These are phyloP conservation scores for Euzophera pinguis DNA, from an alignment of 2,888 invertebrate genomes.

Conservation along the genomic window DNA sequence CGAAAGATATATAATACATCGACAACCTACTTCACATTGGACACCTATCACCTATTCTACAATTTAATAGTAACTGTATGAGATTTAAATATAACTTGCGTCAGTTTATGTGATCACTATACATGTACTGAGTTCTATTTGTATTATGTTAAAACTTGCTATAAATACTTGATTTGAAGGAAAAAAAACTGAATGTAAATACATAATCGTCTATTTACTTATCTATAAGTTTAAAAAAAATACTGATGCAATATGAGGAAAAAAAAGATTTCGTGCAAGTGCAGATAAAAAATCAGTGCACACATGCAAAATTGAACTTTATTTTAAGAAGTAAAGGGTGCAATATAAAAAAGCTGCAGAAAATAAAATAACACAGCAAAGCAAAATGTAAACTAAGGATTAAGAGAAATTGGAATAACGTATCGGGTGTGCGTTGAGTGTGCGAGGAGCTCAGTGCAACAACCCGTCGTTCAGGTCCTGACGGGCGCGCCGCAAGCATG, in stretches of 20 bases:
- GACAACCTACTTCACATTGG: constrained; percentile 24
- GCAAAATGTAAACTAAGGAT: constrained; percentile 23
- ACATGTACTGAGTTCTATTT: background rate
- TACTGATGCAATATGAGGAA: no score
- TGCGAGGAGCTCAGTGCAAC: constrained; percentile 55
- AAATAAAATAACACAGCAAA: background rate
- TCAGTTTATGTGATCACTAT: background rate
- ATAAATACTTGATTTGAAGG: no score
- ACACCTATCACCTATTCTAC: constrained; percentile 5
- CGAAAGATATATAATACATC: constrained; percentile 32
- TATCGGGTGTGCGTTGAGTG: constrained; percentile 2
- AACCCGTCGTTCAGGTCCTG: constrained; percentile 77
- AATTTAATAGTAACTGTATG: background rate
- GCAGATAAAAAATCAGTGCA: background rate
- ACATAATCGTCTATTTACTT: background rate
- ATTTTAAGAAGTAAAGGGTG: background rate
- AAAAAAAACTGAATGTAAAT: no score
- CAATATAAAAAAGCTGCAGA: background rate
- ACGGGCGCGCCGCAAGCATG: constrained; percentile 66
- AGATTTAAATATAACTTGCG: background rate
- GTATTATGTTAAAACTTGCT: background rate
- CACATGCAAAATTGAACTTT: background rate
- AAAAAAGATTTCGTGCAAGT: no score
- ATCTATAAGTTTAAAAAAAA: background rate
- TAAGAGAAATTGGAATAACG: constrained; percentile 11